Evolutionary conservation across 2,888 invertebrate genomes (phyloP).

Genomic region (Anarsia innoxiella): DNA sequence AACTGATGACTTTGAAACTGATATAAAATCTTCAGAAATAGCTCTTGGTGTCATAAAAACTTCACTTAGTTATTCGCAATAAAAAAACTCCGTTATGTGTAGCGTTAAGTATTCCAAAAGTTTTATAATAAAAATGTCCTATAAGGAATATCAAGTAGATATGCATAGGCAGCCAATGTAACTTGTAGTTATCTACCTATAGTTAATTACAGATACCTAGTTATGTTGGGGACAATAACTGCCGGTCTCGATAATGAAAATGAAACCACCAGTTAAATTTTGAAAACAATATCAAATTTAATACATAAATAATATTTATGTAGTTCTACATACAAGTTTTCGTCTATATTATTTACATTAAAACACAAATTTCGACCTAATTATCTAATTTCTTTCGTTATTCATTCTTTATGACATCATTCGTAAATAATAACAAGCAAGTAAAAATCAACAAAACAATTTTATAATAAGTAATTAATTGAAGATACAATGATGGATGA

Average conservation of each 20-base stretch:
- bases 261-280: constrained; percentile 64
- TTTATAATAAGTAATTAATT: constrained; percentile 17
- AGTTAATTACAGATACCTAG: too few species aligned
- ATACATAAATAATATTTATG: constrained; percentile 75
- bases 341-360: constrained; percentile 70
- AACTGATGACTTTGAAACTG: constrained; percentile 47
- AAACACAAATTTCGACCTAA: constrained; percentile 69
- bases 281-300: constrained; percentile 76
- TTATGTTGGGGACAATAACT: too few species aligned
- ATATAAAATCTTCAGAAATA: constrained; percentile 56
- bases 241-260: too few species aligned
- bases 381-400: constrained; percentile 50
- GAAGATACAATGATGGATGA: constrained; percentile 55
- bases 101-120: constrained; percentile 58
- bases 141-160: too few species aligned
- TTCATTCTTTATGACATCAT: constrained; percentile 35
- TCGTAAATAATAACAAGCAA: constrained; percentile 56
- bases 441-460: constrained; percentile 54
- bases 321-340: constrained; percentile 70
- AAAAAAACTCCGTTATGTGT: constrained; percentile 45
- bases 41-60: constrained; percentile 58
- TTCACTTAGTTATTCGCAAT: constrained; percentile 47
- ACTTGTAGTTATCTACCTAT: too few species aligned
- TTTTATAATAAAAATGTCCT: constrained; percentile 50
- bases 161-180: too few species aligned